These are phyloP conservation scores for Tenthredo scrophulariae DNA, from an alignment of 2,888 invertebrate species.

Conservation along the genomic window DNA sequence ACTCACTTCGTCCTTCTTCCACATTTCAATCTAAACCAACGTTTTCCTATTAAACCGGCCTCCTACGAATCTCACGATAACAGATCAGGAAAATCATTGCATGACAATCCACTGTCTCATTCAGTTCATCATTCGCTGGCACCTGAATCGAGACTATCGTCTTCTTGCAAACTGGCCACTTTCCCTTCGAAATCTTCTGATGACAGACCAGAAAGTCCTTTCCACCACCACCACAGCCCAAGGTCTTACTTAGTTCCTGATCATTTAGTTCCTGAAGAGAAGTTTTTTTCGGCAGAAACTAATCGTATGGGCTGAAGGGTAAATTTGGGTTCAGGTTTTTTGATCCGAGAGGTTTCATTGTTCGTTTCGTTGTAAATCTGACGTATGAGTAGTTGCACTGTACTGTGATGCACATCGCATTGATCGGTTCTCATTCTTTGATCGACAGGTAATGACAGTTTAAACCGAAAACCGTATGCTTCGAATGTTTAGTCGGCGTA, in stretches of 20 bases:
- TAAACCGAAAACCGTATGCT: conserved; percentile 68
- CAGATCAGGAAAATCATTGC: no score
- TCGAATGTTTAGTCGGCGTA: conserved; percentile 66
- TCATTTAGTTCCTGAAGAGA: no score
- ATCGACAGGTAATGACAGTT: conserved; percentile 77
- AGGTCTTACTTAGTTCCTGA: not conserved
- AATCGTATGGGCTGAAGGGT: not conserved
- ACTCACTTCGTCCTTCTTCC: not conserved
- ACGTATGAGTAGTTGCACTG: conserved; percentile 61
- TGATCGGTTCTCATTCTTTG: conserved; percentile 75
- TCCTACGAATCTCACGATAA: not conserved
- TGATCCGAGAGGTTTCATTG: conserved; percentile 69
- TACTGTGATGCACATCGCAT: conserved; percentile 56
- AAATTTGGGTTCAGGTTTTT: conserved; percentile 64
- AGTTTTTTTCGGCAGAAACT: no score
- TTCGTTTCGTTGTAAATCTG: conserved; percentile 73
- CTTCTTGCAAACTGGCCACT: no score
- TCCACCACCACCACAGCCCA: no score
- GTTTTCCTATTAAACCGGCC: not conserved
- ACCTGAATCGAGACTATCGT: no score
- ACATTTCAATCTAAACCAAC: not conserved
- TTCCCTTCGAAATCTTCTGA: not conserved
- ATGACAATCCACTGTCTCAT: not conserved
- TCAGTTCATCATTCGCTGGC: no score
- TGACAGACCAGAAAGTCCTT: no score